Base-by-base conservation (phyloP, 2,113 vertebrate genomes). In the Odocoileus hemionus region DNA sequence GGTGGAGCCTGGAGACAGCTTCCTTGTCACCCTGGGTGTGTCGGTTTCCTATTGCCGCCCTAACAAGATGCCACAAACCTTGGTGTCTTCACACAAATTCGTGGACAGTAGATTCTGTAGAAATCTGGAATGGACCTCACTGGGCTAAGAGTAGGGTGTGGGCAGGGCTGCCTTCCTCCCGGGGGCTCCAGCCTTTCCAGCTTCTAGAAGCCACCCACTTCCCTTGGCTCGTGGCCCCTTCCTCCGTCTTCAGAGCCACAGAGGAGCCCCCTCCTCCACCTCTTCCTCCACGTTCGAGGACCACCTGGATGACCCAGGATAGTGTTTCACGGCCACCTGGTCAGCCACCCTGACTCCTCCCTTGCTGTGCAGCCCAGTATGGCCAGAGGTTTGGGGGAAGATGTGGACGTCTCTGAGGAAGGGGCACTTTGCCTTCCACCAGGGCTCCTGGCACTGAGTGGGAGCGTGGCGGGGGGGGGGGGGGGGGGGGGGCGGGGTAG, bases 191-290 rank as follows among this genome's bases (percentile, higher is more conserved):
- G 57, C 43, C 25, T 13, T 33, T 21, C 2, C 76, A 74, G n/a
- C 33, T 13, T 13, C 88, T 0, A 0, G 16, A 26, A 52, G 7
- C 2, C 0, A 3, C 19, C 67, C 7, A 7, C 80, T 1, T 1
- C 3, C 76, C 45, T 47, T 19, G 82, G 78, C 64, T 5, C 0
- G 1, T 0, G 19, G 52, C 85, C 57, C 28, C 39, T 3, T 45
- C 55, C 52, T 58, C 89, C 4, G 0, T 39, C 74, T 80, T 21
- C 39, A 14, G 8, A 2, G 16, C 17, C 3, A 36, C 57, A 5
- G 19, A 3, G 0, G 4, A 17, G 89, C 7, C 0, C 21, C 7
- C 30, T 23, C 21, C 23, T 2, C 30, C 9, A 11, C 50, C 36
- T 5, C 70, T 30, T 17, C 70, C 7, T 26, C 80, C 36, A 36